Evolutionary conservation across 2,888 invertebrate genomes (phyloP), one percentile per base, ranked within the genome.

Genomic region (Vesta saturnalis): DNA sequence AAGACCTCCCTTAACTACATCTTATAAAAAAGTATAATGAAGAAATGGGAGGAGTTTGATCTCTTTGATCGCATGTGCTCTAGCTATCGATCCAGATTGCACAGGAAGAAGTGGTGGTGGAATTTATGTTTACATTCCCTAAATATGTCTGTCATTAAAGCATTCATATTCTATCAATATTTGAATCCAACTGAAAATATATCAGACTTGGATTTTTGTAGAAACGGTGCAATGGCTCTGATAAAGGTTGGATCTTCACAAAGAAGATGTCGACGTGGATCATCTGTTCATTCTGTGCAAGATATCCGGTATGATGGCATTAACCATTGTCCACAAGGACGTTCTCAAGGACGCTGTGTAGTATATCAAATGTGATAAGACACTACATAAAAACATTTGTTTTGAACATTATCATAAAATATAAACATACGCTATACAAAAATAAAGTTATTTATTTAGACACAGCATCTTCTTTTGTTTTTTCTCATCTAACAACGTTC

Each of bases 301-400:
- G 49, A 49, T 10, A 49, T n/a, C 35, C 23, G 30, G 15, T 57
- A 30, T 57, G 57, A 57, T 57, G 30, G 16, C 15, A 16, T 57
- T 30, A 30, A 57, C 30, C 30, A 57, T n/a, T n/a, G n/a, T n/a
- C n/a, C n/a, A n/a, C n/a, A n/a, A n/a, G n/a, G n/a, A n/a, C n/a
- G n/a, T n/a, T n/a, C n/a, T n/a, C n/a, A n/a, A n/a, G n/a, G n/a
- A n/a, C 30, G 30, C 4, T 10, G n/a, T 30, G 30, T 6, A 30
- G 30, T 30, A 10, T 10, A 30, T 4, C 30, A 30, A 30, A 30
- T 30, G 30, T 10, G 30, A 6, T 30, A 30, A 4, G 30, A 4
- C 5, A 30, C 10, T 30, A 10, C 30, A 10, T 30, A 30, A 30
- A 30, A 4, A 30, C 10, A 10, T 30, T 30, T 30, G 10, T 30